Percentiles rank a stretch among this genome's conserved stretches.
These are phyloP conservation scores for Crotalus viridis DNA, from an alignment of 2,113 vertebrate species.

Conservation along the genomic window DNA sequence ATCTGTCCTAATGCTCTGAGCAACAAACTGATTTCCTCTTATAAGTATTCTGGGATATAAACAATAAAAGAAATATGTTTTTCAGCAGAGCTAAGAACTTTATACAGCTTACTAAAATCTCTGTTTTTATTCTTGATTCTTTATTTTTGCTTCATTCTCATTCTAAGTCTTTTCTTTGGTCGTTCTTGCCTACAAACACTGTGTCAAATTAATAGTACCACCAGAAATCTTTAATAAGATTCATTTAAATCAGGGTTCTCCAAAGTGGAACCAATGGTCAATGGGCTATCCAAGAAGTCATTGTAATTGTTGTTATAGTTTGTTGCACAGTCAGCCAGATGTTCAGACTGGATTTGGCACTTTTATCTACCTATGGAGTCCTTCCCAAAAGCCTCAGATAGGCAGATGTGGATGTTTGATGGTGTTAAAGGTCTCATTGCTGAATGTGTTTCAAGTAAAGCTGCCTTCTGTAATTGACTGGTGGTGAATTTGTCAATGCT, in stretches of 20 bases:
- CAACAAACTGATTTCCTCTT: slow-evolving; percentile 25
- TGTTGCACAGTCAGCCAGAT: background rate
- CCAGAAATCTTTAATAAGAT: background rate
- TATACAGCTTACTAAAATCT: background rate
- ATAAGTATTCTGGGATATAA: slow-evolving; percentile 8
- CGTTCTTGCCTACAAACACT: background rate
- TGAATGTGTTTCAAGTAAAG: background rate
- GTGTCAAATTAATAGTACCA: background rate
- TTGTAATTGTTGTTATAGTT: background rate
- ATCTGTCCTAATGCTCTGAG: background rate
- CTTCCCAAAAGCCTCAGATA: too few species aligned
- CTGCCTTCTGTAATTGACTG: background rate
- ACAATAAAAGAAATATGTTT: background rate
- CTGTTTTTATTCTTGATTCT: background rate
- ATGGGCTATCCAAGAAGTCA: background rate
- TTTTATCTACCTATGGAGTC: too few species aligned
- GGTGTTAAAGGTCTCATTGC: too few species aligned
- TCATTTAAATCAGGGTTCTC: background rate
- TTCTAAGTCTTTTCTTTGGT: background rate
- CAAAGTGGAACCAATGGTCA: background rate
- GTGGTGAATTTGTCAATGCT: background rate
- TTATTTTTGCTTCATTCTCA: background rate
- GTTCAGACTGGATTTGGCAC: background rate
- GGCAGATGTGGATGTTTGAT: too few species aligned
- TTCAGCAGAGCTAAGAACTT: background rate